Evolutionary conservation across 2,113 vertebrate genomes (phyloP).

Genomic region (Melospiza melodia): DNA sequence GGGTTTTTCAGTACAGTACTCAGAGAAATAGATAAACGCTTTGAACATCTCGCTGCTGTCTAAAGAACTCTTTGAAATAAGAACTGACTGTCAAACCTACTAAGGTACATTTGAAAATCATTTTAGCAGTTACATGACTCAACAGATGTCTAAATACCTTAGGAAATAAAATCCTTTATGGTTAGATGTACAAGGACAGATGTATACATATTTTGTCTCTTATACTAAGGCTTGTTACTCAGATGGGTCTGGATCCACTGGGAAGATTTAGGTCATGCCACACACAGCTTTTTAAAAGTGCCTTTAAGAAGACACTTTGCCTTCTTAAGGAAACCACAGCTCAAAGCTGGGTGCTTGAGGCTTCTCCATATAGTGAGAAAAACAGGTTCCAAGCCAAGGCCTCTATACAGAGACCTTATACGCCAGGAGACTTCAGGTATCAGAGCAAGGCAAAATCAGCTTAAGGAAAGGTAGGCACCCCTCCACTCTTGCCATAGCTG

Average conservation of each 20-base stretch:
- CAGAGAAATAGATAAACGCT: neutral
- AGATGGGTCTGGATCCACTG: neutral
- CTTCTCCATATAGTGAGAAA: neutral
- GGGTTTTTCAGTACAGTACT: neutral
- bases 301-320: neutral
- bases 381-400: neutral
- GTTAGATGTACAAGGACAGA: neutral
- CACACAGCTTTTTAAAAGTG: neutral
- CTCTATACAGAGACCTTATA: neutral
- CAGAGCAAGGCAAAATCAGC: neutral
- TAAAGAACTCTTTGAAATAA: conserved; percentile 53
- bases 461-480: neutral
- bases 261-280: neutral
- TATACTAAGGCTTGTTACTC: neutral
- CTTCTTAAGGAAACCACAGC: neutral
- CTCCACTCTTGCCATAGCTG: neutral
- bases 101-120: conserved; percentile 33
- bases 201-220: conserved; percentile 7
- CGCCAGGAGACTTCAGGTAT: neutral
- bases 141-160: conserved; percentile 54
- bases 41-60: conserved; percentile 26
- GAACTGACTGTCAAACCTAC: conserved; percentile 31
- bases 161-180: conserved; percentile 27
- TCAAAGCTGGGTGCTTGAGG: neutral
- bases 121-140: conserved; percentile 38